Base-by-base conservation (phyloP, 2,797 vertebrate genomes). In the Syngnathus rostellatus region DNA sequence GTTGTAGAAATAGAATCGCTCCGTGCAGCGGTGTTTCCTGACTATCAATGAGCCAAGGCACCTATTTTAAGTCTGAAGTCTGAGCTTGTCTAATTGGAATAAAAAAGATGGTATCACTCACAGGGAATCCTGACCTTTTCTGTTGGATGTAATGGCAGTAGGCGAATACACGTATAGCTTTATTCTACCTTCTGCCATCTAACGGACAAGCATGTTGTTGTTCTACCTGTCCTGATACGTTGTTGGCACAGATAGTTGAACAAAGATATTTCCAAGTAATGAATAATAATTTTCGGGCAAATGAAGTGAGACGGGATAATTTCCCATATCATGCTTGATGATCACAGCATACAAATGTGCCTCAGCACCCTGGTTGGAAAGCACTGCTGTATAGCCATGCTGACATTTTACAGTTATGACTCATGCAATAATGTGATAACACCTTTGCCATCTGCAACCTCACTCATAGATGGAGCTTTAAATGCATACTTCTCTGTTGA, bases 361-460 rank as follows among this genome's bases (percentile, higher is more conserved):
- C 50, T 9, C n/a, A 53, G n/a, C 21, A 21, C 16, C 6, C 7
- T 54, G 51, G 21, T 54, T 54, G 25, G 31, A 6, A 57, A 57
- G 16, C 31, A 17, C 55, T 57, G 25, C 55, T 41, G 19, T 40
- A 12, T n/a, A 8, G 38, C n/a, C 37, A 21, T 60, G 38, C 19
- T 21, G 58, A 60, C 17, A 40, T 60, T 60, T 60, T n/a, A 40
- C 58, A 21, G 0, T 60, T 21, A 6, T 60, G 58, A 60, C 37
- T 60, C 58, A 60, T 39, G 38, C 38, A 60, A 39, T 60, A 11
- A 41, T 11, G 58, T 40, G 38, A 60, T 10, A 21, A 60, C 19
- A 41, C 38, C 55, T 40, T 60, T 60, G 9, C n/a, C 58, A 60
- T 60, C 38, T 40, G 39, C 58, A 40, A 40, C 58, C 17, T 60